These are phyloP conservation scores for Todiramphus saurophagus DNA, from an alignment of 2,113 vertebrate species.

Conservation along the genomic window DNA sequence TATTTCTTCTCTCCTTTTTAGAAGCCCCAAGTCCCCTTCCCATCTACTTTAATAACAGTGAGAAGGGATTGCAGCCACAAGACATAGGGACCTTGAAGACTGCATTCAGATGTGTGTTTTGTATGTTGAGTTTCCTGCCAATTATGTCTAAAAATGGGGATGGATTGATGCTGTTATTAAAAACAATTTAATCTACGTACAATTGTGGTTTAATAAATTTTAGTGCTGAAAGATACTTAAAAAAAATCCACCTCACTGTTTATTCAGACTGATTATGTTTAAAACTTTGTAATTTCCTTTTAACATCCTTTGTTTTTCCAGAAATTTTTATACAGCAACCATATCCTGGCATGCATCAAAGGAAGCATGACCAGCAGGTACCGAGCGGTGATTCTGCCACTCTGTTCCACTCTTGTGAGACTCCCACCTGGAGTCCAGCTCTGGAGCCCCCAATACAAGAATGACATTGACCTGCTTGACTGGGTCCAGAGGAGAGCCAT, in stretches of 20 bases:
- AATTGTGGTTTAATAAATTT: not conserved
- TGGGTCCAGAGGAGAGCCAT: not conserved
- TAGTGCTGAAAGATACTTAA: not conserved
- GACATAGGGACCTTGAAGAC: not conserved
- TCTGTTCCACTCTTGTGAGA: not conserved
- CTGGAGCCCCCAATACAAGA: no score
- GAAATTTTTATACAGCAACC: not conserved
- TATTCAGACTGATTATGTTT: not conserved
- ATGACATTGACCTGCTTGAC: not conserved
- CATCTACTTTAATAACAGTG: conserved; percentile 60
- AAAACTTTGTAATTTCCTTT: not conserved
- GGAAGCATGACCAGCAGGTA: not conserved
- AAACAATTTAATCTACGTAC: not conserved
- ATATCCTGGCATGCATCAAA: not conserved
- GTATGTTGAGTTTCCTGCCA: not conserved
- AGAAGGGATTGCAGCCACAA: not conserved
- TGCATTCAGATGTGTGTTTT: not conserved
- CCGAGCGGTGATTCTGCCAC: not conserved
- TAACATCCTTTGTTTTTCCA: not conserved
- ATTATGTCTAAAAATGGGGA: not conserved
- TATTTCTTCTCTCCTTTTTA: conserved; percentile 57
- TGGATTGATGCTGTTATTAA: not conserved
- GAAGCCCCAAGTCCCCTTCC: conserved; percentile 55
- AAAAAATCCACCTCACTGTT: not conserved
- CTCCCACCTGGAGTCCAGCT: no score